Conservation (phyloP, 2,888 invertebrate genomes). For the Pycnomerus fuliginosus region DNA sequence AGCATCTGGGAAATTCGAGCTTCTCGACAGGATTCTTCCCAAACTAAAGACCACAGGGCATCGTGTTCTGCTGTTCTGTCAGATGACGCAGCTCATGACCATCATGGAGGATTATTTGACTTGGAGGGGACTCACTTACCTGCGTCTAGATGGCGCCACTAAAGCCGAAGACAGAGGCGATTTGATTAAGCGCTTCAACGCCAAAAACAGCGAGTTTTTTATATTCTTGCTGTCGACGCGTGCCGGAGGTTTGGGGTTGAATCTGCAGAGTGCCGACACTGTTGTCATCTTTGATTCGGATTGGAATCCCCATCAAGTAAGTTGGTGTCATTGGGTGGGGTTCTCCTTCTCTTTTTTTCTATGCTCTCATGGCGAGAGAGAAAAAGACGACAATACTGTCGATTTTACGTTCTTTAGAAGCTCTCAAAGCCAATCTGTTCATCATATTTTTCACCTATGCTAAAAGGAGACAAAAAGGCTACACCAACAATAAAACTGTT, state of each 20-base stretch:
- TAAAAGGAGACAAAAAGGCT: too few relatives aligned
- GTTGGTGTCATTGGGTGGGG: not conserved
- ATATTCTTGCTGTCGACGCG: constrained; percentile 95
- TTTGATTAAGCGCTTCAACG: constrained; percentile 87
- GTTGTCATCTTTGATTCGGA: constrained; percentile 99
- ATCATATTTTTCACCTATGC: too few relatives aligned
- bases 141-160: constrained; percentile 95
- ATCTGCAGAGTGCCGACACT: constrained; percentile 97
- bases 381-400: too few relatives aligned
- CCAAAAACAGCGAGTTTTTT: constrained; percentile 86
- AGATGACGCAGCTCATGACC: constrained; percentile 99
- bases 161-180: constrained; percentile 98
- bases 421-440: too few relatives aligned
- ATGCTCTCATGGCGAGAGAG: too few relatives aligned
- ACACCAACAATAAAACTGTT: too few relatives aligned
- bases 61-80: constrained; percentile 96
- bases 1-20: constrained; percentile 95
- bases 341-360: too few relatives aligned
- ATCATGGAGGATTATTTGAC: constrained; percentile 97
- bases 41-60: constrained; percentile 91
- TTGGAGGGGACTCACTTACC: constrained; percentile 85
- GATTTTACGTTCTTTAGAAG: too few relatives aligned
- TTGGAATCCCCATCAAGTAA: constrained; percentile 99
- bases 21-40: constrained; percentile 94
- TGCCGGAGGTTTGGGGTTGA: constrained; percentile 96